phyloP scores from a whole-genome alignment of 2,888 invertebrate genomes.

The Deilephila porcellus region DNA sequence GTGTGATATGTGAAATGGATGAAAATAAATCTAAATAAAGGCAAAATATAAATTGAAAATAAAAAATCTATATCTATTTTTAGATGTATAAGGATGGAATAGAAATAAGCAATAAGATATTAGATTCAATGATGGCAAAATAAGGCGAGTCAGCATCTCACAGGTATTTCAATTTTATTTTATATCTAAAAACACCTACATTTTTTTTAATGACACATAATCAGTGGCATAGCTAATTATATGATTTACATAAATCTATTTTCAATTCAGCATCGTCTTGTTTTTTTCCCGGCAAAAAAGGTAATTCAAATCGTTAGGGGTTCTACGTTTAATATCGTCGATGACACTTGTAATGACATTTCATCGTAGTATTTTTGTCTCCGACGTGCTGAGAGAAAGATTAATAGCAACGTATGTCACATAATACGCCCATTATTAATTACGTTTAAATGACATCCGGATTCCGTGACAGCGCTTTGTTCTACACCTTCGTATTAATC shows the following conservation, averaged over 20 bases:
- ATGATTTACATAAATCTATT: neutral
- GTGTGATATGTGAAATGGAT: neutral
- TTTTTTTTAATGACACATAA: too few species aligned
- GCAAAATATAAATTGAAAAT: neutral
- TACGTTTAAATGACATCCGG: conserved; percentile 21
- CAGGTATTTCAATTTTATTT: too few species aligned
- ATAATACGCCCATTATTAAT: conserved; percentile 18
- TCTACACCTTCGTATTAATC: conserved; percentile 4
- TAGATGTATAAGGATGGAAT: too few species aligned
- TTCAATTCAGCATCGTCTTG: too few species aligned
- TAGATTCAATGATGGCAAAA: too few species aligned
- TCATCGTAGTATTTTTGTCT: conserved; percentile 11
- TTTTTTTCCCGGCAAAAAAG: too few species aligned
- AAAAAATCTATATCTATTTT: too few species aligned
- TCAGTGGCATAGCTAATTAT: too few species aligned
- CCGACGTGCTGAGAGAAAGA: conserved; percentile 5
- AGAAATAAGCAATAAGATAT: neutral
- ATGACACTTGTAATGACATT: conserved; percentile 10
- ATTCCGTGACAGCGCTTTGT: conserved; percentile 19
- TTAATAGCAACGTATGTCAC: conserved; percentile 10
- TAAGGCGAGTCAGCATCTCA: too few species aligned
- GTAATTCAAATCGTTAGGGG: neutral
- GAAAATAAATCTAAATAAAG: neutral
- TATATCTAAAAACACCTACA: too few species aligned
- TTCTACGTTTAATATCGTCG: neutral